A percentile compares a stretch with the other conserved stretches of the same genome.
These are phyloP conservation scores for Crossaster papposus DNA, from an alignment of 53 echinoderm and acorn worm genomes.

Conservation along the genomic window DNA sequence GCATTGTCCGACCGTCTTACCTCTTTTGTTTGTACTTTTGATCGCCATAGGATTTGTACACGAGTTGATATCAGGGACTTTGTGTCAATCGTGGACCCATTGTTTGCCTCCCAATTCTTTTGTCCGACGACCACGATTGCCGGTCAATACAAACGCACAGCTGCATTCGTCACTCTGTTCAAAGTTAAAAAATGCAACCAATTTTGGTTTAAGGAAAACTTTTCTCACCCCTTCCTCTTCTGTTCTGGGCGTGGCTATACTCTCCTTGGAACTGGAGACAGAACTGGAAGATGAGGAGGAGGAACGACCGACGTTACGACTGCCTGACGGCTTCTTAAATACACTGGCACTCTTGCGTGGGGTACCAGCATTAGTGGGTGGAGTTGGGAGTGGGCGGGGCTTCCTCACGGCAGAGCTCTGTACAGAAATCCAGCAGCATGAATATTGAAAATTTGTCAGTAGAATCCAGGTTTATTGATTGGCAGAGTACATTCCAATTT, in stretches of 20 bases:
- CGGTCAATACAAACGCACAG: no score
- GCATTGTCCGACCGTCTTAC: no score
- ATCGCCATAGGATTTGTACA: no score
- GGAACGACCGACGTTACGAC: slow-evolving; percentile 26
- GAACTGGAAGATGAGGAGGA: slow-evolving; percentile 84
- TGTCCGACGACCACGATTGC: no score
- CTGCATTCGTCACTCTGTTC: no score
- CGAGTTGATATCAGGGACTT: no score
- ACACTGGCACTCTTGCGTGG: slow-evolving; percentile 86
- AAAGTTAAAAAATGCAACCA: not conserved
- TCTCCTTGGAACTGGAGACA: slow-evolving; percentile 92
- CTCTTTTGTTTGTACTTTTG: no score
- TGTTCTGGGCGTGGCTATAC: slow-evolving; percentile 75
- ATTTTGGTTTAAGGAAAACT: not conserved
- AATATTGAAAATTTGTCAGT: not conserved
- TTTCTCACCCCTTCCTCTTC: slow-evolving; percentile 62
- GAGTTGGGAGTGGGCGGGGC: slow-evolving; percentile 84
- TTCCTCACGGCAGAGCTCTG: slow-evolving; percentile 60
- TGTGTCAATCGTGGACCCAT: no score
- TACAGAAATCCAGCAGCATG: not conserved
- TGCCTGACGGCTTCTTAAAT: slow-evolving; percentile 65
- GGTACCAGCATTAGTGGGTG: slow-evolving; percentile 80
- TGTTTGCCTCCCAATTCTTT: no score
- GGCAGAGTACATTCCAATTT: no score
- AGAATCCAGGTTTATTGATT: no score